These are phyloP conservation scores for Lobophora halterata DNA, from an alignment of 2,888 invertebrate genomes.

Conservation along the genomic window DNA sequence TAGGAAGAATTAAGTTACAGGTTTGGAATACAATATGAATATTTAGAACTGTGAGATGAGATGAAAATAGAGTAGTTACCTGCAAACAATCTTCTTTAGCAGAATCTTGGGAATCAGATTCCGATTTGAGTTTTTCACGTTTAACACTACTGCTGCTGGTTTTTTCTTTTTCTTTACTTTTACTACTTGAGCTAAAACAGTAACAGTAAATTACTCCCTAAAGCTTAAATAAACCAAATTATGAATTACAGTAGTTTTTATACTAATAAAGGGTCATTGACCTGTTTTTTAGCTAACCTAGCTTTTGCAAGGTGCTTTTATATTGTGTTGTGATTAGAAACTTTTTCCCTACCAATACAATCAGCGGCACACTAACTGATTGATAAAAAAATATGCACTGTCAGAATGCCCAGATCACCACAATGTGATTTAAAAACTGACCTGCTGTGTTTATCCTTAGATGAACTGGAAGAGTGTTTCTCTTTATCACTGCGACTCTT, in stretches of 20 bases:
- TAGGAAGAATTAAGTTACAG: slow-evolving; percentile 7
- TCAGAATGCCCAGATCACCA: too few relatives aligned
- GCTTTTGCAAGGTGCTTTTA: too few relatives aligned
- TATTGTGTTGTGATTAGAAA: too few relatives aligned
- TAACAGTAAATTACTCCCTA: too few relatives aligned
- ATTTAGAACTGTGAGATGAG: neutral
- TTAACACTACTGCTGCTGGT: slow-evolving; percentile 51
- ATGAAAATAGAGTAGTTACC: slow-evolving; percentile 37
- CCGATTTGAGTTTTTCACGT: slow-evolving; percentile 54
- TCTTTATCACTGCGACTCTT: slow-evolving; percentile 68
- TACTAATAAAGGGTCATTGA: too few relatives aligned
- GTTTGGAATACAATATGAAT: neutral
- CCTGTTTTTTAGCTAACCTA: too few relatives aligned
- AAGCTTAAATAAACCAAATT: too few relatives aligned
- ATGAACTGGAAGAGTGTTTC: slow-evolving; percentile 67
- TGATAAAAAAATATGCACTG: too few relatives aligned
- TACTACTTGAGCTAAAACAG: slow-evolving; percentile 56
- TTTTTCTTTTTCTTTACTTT: slow-evolving; percentile 54
- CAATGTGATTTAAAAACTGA: too few relatives aligned
- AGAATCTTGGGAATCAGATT: slow-evolving; percentile 47
- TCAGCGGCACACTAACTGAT: too few relatives aligned
- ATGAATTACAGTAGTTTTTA: too few relatives aligned
- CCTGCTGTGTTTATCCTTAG: slow-evolving; percentile 82
- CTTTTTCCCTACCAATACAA: too few relatives aligned
- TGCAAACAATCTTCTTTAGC: slow-evolving; percentile 69